Evolutionary conservation across 2,113 vertebrate genomes (phyloP).

Genomic region (Rhea americana): DNA sequence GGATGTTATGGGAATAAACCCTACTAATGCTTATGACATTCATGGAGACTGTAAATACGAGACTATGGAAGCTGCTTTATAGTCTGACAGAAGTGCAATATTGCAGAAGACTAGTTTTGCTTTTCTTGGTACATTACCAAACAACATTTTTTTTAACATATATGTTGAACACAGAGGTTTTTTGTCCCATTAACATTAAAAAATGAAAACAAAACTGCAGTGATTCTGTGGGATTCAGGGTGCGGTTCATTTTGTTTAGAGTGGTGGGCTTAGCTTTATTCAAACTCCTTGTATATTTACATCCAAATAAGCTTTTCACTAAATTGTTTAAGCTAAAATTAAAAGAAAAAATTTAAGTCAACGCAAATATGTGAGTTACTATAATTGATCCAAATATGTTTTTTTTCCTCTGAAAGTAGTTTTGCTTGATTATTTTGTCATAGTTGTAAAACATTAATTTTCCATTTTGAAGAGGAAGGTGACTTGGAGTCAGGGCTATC

Average conservation of each 20-base stretch:
- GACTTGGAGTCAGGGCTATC: not conserved
- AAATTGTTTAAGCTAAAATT: not conserved
- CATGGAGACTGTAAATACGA: not conserved
- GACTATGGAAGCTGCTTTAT: not conserved
- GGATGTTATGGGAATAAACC: not conserved
- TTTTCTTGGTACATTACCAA: not conserved
- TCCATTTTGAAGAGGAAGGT: not conserved
- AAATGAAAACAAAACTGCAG: not conserved
- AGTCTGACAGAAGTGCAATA: not conserved
- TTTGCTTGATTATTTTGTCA: not conserved
- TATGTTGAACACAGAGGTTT: not conserved
- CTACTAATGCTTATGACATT: not conserved
- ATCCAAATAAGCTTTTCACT: not conserved
- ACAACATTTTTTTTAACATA: not conserved
- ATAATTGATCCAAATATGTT: not conserved
- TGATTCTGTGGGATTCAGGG: not conserved
- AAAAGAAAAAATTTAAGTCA: not conserved
- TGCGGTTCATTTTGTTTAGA: not conserved
- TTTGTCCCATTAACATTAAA: not conserved
- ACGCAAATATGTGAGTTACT: not conserved
- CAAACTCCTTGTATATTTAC: not conserved
- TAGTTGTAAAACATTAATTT: not conserved
- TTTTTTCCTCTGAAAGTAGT: not conserved
- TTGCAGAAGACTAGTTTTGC: constrained; percentile 19
- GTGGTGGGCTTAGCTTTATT: not conserved